phyloP scores from a whole-genome alignment of 2,888 invertebrate genomes.

The Keiferia lycopersicella region DNA sequence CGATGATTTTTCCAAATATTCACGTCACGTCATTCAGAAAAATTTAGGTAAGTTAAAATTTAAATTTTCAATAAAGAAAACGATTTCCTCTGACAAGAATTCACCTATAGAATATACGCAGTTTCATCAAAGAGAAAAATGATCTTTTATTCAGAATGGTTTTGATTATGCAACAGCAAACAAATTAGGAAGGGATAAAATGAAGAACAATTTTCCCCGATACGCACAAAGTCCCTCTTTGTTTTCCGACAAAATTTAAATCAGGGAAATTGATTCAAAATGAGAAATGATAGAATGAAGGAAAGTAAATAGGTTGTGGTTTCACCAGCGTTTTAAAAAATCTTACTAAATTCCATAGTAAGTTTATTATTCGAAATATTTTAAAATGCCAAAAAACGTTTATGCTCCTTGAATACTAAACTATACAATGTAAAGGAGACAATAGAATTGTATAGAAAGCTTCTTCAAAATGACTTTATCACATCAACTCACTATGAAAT shows the following conservation, averaged over 20 bases:
- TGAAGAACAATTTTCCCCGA: slow-evolving; percentile 8
- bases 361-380: background rate
- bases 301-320: background rate
- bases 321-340: background rate
- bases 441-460: too few relatives aligned
- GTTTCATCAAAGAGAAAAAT: background rate
- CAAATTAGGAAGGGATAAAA: slow-evolving; percentile 9
- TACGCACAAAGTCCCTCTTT: slow-evolving; percentile 12
- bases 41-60: too few relatives aligned
- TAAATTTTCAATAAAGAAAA: background rate
- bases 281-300: background rate
- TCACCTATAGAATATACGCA: too few relatives aligned
- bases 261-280: slow-evolving; percentile 7
- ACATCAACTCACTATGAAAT: too few relatives aligned
- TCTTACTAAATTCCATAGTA: background rate
- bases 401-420: too few relatives aligned
- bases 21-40: too few relatives aligned
- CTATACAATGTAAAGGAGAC: too few relatives aligned
- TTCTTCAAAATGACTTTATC: too few relatives aligned
- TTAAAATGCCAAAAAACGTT: too few relatives aligned
- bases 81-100: background rate
- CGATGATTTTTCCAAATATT: too few relatives aligned
- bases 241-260: slow-evolving; percentile 8
- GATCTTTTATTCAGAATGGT: background rate
- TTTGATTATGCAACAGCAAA: background rate